A percentile compares a stretch with the other conserved stretches of the same genome.
These are phyloP conservation scores for Pogonocichla stellata DNA, from an alignment of 2,113 vertebrate genomes.

Conservation along the genomic window DNA sequence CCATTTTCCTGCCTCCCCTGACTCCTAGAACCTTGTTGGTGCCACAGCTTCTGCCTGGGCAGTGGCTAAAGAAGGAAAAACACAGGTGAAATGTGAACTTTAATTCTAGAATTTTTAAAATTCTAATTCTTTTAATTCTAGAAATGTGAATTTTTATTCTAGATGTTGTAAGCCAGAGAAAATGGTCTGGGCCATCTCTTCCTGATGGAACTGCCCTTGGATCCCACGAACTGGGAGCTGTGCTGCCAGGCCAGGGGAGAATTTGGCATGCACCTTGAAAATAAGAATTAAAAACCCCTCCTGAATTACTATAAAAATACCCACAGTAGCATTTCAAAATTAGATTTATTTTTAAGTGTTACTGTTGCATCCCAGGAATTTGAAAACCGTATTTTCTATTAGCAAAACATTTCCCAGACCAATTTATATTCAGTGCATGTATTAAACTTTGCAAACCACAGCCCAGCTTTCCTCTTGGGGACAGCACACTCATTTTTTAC, in stretches of 20 bases:
- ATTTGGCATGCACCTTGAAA: slow-evolving; percentile 3
- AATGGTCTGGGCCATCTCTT: not conserved
- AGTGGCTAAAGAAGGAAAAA: not conserved
- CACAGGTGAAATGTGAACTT: not conserved
- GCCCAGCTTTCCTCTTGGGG: slow-evolving; percentile 48
- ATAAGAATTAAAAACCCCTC: not conserved
- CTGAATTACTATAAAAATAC: slow-evolving; percentile 18
- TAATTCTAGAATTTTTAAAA: too few species aligned
- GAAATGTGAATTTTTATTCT: too few species aligned
- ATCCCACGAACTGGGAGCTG: not conserved
- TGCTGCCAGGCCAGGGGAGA: not conserved
- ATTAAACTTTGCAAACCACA: slow-evolving; percentile 38
- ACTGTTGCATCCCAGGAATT: slow-evolving; percentile 34
- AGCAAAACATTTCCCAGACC: slow-evolving; percentile 57
- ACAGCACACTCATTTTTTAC: slow-evolving; percentile 28
- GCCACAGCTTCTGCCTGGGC: not conserved
- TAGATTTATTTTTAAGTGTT: slow-evolving; percentile 50
- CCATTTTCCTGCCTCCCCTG: not conserved
- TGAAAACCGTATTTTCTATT: slow-evolving; percentile 13
- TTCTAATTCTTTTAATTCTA: too few species aligned
- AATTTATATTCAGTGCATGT: slow-evolving; percentile 45
- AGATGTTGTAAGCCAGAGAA: not conserved
- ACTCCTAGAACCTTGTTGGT: not conserved
- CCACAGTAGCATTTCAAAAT: slow-evolving; percentile 53
- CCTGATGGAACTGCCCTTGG: not conserved